Percentiles rank a stretch among this genome's conserved stretches.
phyloP scores from a whole-genome alignment of 2,888 invertebrate species.

The Oxytorus armatus region DNA sequence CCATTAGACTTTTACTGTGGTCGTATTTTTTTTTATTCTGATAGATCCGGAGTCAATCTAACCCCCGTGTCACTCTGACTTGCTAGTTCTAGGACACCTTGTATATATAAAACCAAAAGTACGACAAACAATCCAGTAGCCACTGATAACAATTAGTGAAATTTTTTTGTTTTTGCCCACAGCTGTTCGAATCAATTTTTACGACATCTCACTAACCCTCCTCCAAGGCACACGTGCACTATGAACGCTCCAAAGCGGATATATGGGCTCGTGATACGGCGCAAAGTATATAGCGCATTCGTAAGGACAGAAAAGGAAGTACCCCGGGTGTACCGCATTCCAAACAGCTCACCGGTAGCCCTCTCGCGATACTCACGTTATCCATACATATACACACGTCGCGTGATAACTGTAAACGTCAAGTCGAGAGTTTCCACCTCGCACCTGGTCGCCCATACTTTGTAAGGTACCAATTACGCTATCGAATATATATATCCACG shows the following conservation, averaged over 20 bases:
- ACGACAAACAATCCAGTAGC: conserved; percentile 9
- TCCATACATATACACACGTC: conserved; percentile 1
- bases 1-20: too few relatives aligned
- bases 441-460: conserved; percentile 46
- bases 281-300: not conserved
- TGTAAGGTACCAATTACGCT: conserved; percentile 31
- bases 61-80: too few relatives aligned
- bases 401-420: conserved; percentile 56
- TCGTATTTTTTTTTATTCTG: too few relatives aligned
- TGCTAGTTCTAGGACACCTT: too few relatives aligned
- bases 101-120: too few relatives aligned
- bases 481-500: conserved; percentile 11
- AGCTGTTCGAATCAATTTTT: conserved; percentile 43
- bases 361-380: not conserved
- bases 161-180: too few relatives aligned
- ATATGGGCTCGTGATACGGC: not conserved
- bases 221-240: conserved; percentile 4
- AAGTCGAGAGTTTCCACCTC: conserved; percentile 52
- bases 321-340: conserved; percentile 58
- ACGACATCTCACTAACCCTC: not conserved
- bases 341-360: conserved; percentile 44
- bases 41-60: too few relatives aligned
- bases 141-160: conserved; percentile 34
- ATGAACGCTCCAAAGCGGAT: conserved; percentile 5
- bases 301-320: conserved; percentile 57